Percentiles rank a stretch among this genome's conserved stretches.
Evolutionary conservation across 2,797 vertebrate species (phyloP).

Genomic region (Telmatherina bonti): DNA sequence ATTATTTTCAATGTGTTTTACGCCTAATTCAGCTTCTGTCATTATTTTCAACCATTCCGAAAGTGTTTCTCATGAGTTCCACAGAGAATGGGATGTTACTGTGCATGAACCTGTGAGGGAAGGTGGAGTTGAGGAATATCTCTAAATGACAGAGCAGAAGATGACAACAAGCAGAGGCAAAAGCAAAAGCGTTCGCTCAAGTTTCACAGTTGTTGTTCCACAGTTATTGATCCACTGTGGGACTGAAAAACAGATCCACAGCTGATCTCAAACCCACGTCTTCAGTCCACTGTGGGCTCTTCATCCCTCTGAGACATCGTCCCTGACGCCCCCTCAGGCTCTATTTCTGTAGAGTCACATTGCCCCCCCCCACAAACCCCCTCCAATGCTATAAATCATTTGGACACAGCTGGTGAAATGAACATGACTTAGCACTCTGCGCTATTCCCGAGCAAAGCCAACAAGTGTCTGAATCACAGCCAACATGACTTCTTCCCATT

Average conservation of each 20-base stretch:
- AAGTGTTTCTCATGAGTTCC: too few species aligned
- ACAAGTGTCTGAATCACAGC: slow-evolving; percentile 52
- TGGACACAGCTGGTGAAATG: slow-evolving; percentile 53
- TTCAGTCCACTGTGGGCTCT: slow-evolving; percentile 16
- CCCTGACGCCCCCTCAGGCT: slow-evolving; percentile 46
- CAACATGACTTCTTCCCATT: slow-evolving; percentile 17
- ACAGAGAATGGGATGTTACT: too few species aligned
- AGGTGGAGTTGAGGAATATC: too few species aligned
- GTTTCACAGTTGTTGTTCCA: too few species aligned
- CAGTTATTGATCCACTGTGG: slow-evolving; percentile 31
- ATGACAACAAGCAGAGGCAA: not conserved
- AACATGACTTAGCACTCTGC: slow-evolving; percentile 58
- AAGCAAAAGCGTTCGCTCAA: not conserved
- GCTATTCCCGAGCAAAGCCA: slow-evolving; percentile 30
- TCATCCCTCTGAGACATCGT: slow-evolving; percentile 19
- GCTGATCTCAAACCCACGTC: slow-evolving; percentile 44
- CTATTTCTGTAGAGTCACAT: slow-evolving; percentile 57
- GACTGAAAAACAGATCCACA: slow-evolving; percentile 16
- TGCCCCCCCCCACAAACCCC: slow-evolving; percentile 1
- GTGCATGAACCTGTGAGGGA: too few species aligned
- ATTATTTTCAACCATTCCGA: too few species aligned
- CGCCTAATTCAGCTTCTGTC: too few species aligned
- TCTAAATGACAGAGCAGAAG: not conserved
- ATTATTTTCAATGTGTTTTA: too few species aligned
- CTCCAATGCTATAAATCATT: slow-evolving; percentile 38